Evolutionary conservation across 2,113 vertebrate genomes (phyloP), one percentile per base, ranked within the genome.

Genomic region (Mirounga angustirostris): DNA sequence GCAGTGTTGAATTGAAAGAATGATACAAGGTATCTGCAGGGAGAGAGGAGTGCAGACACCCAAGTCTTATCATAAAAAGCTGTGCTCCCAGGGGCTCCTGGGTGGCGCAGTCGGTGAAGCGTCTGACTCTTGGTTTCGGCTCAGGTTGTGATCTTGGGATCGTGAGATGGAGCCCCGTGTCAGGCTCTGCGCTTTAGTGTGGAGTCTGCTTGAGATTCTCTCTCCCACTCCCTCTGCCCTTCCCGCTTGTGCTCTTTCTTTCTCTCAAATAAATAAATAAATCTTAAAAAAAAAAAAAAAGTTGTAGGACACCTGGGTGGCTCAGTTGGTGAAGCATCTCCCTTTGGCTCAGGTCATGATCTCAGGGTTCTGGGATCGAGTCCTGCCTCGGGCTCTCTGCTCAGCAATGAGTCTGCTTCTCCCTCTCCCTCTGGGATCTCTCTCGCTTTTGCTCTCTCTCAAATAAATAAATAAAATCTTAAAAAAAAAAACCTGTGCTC

Each of bases 21-120:
- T 0, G 24, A 50, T 24, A 18, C 4, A 22, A 3, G 7, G 73
- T 28, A 2, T 76, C 50, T 50, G 73, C 7, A 30, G 73, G 73
- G 59, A 50, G 40, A 30, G 58, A 63, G 82, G 82, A 46, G 82
- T 2, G 14, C 26, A 16, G 73, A 18, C 73, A 9, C 22, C 73
- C 0, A 6, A 24, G 73, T 76, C 43, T 69, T 19, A 28, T 0
- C 71, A 74, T 26, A 26, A 14, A 43, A 76, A 43, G 73, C 73
- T 46, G 73, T 50, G 73, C 24, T 50, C 14, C 67, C 19, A 15
- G 67, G 67, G 67, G 33, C 4, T 8, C 33, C 33, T n/a, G 33
- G 67, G 33, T n/a, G 67, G 67, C 1, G 7, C 33, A n/a, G 33
- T n/a, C 3, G 0, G 33, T 19, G 7, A 21, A 18, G 3, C 4